A percentile compares a stretch with the other conserved stretches of the same genome.
Evolutionary conservation across 2,797 vertebrate genomes (phyloP).

Genomic region (Hyperoplus immaculatus): DNA sequence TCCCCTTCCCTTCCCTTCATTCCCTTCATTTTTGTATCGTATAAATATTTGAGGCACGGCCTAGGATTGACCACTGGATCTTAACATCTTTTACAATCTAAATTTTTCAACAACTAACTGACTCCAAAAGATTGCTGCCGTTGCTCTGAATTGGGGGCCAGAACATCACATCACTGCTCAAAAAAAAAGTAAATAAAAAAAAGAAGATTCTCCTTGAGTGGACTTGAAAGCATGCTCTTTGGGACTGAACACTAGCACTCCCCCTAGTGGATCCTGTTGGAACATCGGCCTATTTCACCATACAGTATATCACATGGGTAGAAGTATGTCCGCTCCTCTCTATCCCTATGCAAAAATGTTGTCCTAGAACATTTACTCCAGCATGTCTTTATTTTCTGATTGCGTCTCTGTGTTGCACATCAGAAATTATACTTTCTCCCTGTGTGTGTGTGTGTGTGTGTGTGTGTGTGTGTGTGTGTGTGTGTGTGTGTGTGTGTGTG

Average conservation of each 20-base stretch:
- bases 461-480: no score
- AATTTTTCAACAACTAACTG: background rate
- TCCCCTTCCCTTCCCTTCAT: background rate
- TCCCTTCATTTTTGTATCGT: background rate
- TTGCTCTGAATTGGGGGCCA: background rate
- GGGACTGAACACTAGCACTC: constrained; percentile 55
- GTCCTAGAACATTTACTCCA: constrained; percentile 5
- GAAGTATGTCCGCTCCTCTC: background rate
- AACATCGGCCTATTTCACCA: constrained; percentile 27
- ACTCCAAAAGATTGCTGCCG: background rate
- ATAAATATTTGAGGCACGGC: constrained; percentile 1
- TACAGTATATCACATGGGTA: no score
- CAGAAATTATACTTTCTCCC: constrained; percentile 38
- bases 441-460: constrained; percentile 18
- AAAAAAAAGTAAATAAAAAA: background rate
- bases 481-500: no score
- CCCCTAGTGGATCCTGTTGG: constrained; percentile 65
- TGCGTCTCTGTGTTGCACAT: constrained; percentile 8
- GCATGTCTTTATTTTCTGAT: constrained; percentile 4
- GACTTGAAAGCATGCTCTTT: constrained; percentile 19
- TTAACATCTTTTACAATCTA: background rate
- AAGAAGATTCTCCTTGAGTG: constrained; percentile 2
- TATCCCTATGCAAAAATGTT: constrained; percentile 12
- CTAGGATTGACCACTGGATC: background rate
- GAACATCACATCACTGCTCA: background rate